Base-by-base conservation (phyloP, 2,888 invertebrate genomes). In the Pimpla rufipes region DNA sequence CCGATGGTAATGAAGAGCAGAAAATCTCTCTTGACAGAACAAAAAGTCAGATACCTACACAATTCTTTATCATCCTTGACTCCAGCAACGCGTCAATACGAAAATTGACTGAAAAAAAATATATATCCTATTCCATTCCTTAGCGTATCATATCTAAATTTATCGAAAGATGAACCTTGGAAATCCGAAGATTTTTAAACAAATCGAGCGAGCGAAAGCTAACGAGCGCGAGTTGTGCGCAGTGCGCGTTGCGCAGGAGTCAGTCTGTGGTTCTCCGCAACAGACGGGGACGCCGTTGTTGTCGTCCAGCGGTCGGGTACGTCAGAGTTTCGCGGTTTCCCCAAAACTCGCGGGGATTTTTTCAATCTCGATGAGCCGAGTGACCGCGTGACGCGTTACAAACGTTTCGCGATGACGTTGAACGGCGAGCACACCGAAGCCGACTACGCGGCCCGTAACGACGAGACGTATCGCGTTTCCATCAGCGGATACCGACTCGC, bases 401-500 rank as follows among this genome's bases (percentile, higher is more conserved):
- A 66, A 66, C 29, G 23, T 7, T 23, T 66, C 7, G 66, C 71
- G 78, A 84, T 85, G 85, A 86, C 84, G 76, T 79, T 80, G 45
- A 86, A 76, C 83, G 64, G 81, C 74, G 83, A 84, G 73, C 64
- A 62, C 42, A 81, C 64, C 37, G 81, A 73, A 81, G 81, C 67
- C 66, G 82, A 83, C 8, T 84, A 66, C 71, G 57, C 81, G 35
- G 8, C 8, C 8, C 83, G 74, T 47, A 59, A 88, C 86, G 85
- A 93, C 93, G 93, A 90, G 57, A 93, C 93, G 93, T 93, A 93
- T 90, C 92, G 93, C 88, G 89, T 92, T 86, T 91, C 90, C 85
- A 93, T 93, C 88, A 93, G 89, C 80, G 93, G 93, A 87, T 93
- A 93, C 86, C 93, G 92, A 87, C 89, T 93, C 87, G 92, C 91